Evolutionary conservation across 2,888 invertebrate genomes (phyloP), one percentile per base, ranked within the genome.

Genomic region (Hetaerina titia): DNA sequence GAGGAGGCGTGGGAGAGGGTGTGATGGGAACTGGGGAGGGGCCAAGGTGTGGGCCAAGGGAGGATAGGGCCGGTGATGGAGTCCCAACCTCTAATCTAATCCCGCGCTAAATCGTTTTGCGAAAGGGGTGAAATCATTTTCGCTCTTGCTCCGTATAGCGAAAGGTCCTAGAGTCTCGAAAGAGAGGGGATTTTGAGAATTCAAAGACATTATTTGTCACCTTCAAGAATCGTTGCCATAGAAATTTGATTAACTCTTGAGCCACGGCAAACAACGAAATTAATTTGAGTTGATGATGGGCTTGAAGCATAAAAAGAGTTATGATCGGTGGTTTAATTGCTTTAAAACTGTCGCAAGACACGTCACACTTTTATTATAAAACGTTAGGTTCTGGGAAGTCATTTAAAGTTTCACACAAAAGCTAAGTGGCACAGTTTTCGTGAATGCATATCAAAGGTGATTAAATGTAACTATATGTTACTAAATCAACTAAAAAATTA

Each of bases 21-120:
- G 89, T 63, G 45, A 19, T 19, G 63, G 19, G 90, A 90, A 63
- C n/a, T 22, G 31, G 90, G 63, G 17, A 64, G 90, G 63, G 31
- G 45, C 45, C n/a, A n/a, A 6, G 92, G 69, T 64, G 69, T 19
- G 69, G 92, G n/a, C 45, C 22, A 45, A 19, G 64, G 69, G n/a
- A 25, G 63, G 63, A 56, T 19, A 17, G 92, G 56, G 92, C 56
- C 69, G 92, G 92, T 92, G 92, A 92, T 74, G 92, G 92, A 92
- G 92, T 92, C 69, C 92, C 92, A 57, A 92, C 92, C 92, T 74
- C 92, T 92, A 92, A 92, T 92, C 92, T 92, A 92, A 92, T 92
- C 74, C 69, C 56, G 69, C 15, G 92, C 92, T 92, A 92, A 92
- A 92, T 92, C 92, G 92, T 56, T 92, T 92, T 92, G 92, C 92